phyloP scores from a whole-genome alignment of 2,797 vertebrate species.

The Botia almorhae region DNA sequence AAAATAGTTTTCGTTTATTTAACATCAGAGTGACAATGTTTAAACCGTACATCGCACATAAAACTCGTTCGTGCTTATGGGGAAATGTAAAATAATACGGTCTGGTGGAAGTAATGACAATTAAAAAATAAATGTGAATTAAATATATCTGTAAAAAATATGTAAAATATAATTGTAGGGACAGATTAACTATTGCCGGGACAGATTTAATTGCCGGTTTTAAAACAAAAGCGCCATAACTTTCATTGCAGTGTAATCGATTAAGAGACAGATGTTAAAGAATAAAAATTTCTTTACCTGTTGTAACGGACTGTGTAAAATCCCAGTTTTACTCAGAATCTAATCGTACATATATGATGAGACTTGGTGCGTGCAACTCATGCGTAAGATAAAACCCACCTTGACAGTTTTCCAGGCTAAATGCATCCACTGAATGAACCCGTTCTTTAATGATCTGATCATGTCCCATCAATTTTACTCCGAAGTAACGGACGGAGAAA shows the following conservation, averaged over 20 bases:
- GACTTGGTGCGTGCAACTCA: slow-evolving; percentile 21
- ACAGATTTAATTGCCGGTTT: background rate
- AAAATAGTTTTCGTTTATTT: too few relatives aligned
- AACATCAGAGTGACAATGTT: too few relatives aligned
- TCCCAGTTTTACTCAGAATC: background rate
- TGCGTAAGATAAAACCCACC: slow-evolving; percentile 33
- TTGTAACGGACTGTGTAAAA: background rate
- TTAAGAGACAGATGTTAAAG: background rate
- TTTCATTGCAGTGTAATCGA: background rate
- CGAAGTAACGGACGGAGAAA: background rate
- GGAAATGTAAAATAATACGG: too few relatives aligned
- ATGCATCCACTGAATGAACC: slow-evolving; percentile 12
- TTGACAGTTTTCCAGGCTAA: slow-evolving; percentile 30
- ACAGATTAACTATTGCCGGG: background rate
- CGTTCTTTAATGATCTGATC: slow-evolving; percentile 20
- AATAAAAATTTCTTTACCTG: slow-evolving; percentile 10
- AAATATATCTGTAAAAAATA: background rate
- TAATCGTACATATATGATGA: background rate
- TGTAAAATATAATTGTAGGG: background rate
- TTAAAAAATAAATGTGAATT: background rate
- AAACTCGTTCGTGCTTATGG: too few relatives aligned
- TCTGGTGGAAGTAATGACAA: background rate
- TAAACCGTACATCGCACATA: background rate
- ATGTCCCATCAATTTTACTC: slow-evolving; percentile 19
- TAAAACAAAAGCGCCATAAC: background rate